Evolutionary conservation across 2,888 invertebrate genomes (phyloP), one percentile per base, ranked within the genome.

Genomic region (Apodemia zela): DNA sequence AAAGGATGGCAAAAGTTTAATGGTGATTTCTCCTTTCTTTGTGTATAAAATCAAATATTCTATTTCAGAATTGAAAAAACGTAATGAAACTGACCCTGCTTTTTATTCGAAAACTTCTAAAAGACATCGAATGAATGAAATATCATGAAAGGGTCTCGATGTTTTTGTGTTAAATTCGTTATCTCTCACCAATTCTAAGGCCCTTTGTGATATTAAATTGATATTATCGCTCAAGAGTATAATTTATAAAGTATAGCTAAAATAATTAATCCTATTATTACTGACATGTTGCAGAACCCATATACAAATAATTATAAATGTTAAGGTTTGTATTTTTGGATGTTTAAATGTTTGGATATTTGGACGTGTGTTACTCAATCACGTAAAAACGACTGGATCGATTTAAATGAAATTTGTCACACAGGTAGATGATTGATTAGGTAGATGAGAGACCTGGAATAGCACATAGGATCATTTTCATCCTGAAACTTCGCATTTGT

Each of bases 111-210:
- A 51, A 51, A 51, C 21, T 17, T 51, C 10, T 51, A 17, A 42
- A 42, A 51, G 51, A 51, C 51, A 10, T 17, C 51, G 13, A 51
- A 51, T 51, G 8, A 51, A 51, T 51, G 51, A 21, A 51, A 42
- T n/a, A 42, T 51, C 21, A 51, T 51, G 51, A 51, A 51, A 51
- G 51, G 21, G 21, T 51, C 18, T 5, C 51, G 21, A 51, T 17
- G 51, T 51, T 42, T 18, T 51, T 51, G 51, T 51, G 51, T 21
- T 21, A 51, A 51, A 51, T 18, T 51, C 51, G 51, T 51, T 51
- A 51, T 51, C 51, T 51, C 21, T 21, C 10, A 17, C 21, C 18
- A 17, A 21, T 51, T 51, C 21, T 18, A 51, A 51, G 51, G 21
- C 51, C 21, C 51, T 51, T 51, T 51, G 51, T 49, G 11, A 42